These are phyloP conservation scores for Eumerus sabulonum DNA, from an alignment of 2,888 invertebrate genomes.

Conservation along the genomic window DNA sequence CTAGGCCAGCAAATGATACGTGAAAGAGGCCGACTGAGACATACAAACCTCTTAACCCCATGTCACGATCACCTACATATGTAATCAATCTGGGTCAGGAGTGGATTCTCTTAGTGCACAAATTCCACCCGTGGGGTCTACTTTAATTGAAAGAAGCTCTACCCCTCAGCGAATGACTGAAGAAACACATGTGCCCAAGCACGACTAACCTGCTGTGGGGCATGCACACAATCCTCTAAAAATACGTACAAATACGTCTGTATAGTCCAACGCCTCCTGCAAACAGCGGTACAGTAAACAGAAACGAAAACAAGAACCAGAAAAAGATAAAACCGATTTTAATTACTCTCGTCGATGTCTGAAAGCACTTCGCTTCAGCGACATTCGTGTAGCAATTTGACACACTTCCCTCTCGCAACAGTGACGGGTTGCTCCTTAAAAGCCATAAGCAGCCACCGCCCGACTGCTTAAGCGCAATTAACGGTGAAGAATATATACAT, in stretches of 20 bases:
- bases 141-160: not conserved
- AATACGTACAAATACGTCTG: conserved; percentile 15
- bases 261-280: conserved; percentile 1
- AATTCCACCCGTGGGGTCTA: not conserved
- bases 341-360: conserved; percentile 42
- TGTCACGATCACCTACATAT: too few relatives aligned
- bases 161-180: too few relatives aligned
- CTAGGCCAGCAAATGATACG: too few relatives aligned
- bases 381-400: conserved; percentile 9
- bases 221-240: conserved; percentile 25
- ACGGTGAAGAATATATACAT: conserved; percentile 46
- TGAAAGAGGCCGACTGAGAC: too few relatives aligned
- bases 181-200: conserved; percentile 24
- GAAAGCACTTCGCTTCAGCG: conserved; percentile 3
- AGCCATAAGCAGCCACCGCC: conserved; percentile 34
- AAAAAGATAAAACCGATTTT: conserved; percentile 49
- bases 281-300: conserved; percentile 6
- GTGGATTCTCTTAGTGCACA: not conserved
- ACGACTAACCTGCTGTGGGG: conserved; percentile 13
- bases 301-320: not conserved
- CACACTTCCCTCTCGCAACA: conserved; percentile 11
- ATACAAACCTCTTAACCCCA: not conserved
- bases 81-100: conserved; percentile 2
- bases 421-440: conserved; percentile 10
- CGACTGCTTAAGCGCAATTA: conserved; percentile 49